These are phyloP conservation scores for Harmothoe impar DNA, from an alignment of 2,888 invertebrate species.

Conservation along the genomic window DNA sequence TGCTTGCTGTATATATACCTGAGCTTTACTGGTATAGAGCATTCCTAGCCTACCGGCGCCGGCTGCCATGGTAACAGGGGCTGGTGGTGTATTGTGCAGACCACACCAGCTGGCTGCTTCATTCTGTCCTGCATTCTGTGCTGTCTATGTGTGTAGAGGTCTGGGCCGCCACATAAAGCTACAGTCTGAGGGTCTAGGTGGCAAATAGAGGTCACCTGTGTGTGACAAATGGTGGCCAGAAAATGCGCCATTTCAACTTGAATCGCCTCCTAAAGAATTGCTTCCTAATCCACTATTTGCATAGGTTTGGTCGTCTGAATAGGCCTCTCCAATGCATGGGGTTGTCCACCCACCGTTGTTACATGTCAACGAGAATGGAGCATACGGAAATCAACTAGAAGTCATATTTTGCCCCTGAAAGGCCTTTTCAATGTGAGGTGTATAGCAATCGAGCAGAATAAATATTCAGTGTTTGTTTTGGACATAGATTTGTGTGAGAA, in stretches of 20 bases:
- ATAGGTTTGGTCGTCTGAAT: no score
- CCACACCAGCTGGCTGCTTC: not conserved
- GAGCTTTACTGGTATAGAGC: not conserved
- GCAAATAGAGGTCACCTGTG: not conserved
- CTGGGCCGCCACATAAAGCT: no score
- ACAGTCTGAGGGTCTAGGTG: no score
- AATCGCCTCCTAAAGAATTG: not conserved
- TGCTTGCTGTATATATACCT: no score
- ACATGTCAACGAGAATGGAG: no score
- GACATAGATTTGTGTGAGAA: not conserved
- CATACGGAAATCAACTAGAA: no score
- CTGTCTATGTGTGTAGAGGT: not conserved
- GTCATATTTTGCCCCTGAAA: no score
- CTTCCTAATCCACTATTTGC: conserved; percentile 1
- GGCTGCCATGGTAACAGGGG: conserved; percentile 2
- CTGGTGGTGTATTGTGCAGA: not conserved
- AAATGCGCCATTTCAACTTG: not conserved
- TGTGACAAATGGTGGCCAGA: not conserved
- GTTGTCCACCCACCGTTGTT: no score
- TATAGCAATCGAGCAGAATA: no score
- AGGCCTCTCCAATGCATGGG: no score
- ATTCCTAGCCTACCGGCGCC: not conserved
- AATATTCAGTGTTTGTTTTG: conserved; percentile 10
- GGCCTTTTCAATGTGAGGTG: no score
- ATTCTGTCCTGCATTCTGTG: conserved; percentile 1